A percentile compares a stretch with the other conserved stretches of the same genome.
Conservation (phyloP, 2,888 invertebrate species). For the Crossocerus cetratus region DNA sequence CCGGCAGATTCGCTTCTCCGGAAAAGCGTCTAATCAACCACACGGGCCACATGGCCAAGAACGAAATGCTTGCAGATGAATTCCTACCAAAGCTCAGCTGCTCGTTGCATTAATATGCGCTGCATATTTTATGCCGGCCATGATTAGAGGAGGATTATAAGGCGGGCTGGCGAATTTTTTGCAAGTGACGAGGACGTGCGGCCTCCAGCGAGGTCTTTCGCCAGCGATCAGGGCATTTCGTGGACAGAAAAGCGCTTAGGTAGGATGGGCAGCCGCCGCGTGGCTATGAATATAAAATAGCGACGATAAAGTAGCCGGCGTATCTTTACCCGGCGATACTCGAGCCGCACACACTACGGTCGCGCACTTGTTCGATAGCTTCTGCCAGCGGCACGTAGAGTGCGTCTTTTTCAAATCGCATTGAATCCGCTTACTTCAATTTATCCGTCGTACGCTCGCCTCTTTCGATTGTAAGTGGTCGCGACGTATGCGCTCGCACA, state of each 20-base stretch:
- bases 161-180: slow-evolving; percentile 9
- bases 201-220: not conserved
- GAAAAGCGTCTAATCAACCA: too few relatives aligned
- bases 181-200: not conserved
- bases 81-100: too few relatives aligned
- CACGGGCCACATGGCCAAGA: too few relatives aligned
- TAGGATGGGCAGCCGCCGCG: slow-evolving; percentile 50
- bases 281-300: slow-evolving; percentile 67
- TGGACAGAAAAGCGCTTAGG: slow-evolving; percentile 30
- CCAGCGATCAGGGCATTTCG: slow-evolving; percentile 27
- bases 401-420: not conserved
- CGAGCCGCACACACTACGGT: too few relatives aligned
- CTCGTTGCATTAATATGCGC: not conserved
- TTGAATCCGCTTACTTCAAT: not conserved
- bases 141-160: not conserved
- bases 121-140: not conserved
- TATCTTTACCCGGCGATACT: not conserved
- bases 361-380: not conserved
- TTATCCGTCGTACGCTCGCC: not conserved
- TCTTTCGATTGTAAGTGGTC: not conserved
- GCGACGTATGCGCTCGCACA: too few relatives aligned
- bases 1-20: too few relatives aligned
- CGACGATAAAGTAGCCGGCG: slow-evolving; percentile 48
- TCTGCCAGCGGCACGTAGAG: not conserved
- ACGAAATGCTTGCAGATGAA: too few relatives aligned